Evolutionary conservation across 1,140 invertebrate species (phyloP), one percentile per base, ranked within the genome.

Genomic region (Anastrepha obliqua): DNA sequence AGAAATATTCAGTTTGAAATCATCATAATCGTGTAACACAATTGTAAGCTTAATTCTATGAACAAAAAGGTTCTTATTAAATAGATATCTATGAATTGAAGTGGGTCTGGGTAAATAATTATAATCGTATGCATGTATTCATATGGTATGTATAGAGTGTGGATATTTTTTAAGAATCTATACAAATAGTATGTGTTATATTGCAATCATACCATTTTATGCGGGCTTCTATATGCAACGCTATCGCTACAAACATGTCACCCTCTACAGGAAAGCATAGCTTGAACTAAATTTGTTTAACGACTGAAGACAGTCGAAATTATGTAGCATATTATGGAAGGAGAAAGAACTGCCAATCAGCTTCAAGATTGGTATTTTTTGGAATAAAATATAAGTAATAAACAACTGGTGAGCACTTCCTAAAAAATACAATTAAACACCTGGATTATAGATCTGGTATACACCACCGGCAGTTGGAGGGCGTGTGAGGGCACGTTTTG

Each of bases 401-500:
- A 29, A 29, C 29, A 29, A 29, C 29, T 29, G 29, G 29, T 29
- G 29, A 29, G 29, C 29, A 29, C 29, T 29, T 51, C 15, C 65
- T 62, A 47, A 51, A 51, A 42, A 51, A 47, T 29, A 17, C 20
- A 67, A n/a, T 81, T 91, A 93, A 86, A 92, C 87, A 29, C 92
- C 90, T 7, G 91, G 90, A 90, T 92, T 92, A 65, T 91, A 93
- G 81, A 91, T 93, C 20, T 90, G 91, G 65, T 93, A 91, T 9
- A 91, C 85, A 44, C 86, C 89, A 87, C 88, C 87, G 42, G 74
- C 17, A n/a, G 60, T 89, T 17, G 91, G 89, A 5, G 90, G 86
- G 1, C 91, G 91, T 3, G 90, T 93, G 8, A 93, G 67, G 1
- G 91, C 91, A 2, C 92, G 87, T 78, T 93, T 93, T 39, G 92